Percentiles rank a stretch among this genome's conserved stretches.
Evolutionary conservation across 2,113 vertebrate genomes (phyloP).

Genomic region (Tiliqua scincoides): DNA sequence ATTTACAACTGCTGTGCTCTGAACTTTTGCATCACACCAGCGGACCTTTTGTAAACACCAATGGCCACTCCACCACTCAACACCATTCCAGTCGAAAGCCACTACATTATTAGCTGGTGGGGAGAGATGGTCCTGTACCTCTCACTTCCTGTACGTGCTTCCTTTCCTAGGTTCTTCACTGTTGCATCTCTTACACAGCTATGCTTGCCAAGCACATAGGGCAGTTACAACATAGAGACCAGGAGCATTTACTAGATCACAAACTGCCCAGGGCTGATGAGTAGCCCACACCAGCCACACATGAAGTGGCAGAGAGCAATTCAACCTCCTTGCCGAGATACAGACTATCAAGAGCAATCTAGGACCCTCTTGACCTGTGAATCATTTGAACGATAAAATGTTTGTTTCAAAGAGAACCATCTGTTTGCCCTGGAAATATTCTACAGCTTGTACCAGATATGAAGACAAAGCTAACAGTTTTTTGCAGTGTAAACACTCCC

Average conservation of each 20-base stretch:
- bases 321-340: background rate
- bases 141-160: background rate
- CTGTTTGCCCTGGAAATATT: background rate
- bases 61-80: too few relatives aligned
- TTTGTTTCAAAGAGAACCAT: background rate
- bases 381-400: background rate
- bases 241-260: background rate
- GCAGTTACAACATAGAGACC: too few relatives aligned
- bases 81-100: too few relatives aligned
- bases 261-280: background rate
- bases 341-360: background rate
- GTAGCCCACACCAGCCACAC: background rate
- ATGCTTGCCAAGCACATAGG: too few relatives aligned
- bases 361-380: background rate
- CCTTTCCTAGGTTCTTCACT: background rate
- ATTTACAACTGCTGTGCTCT: too few relatives aligned
- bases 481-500: constrained; percentile 11
- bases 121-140: background rate
- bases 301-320: background rate
- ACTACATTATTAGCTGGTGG: too few relatives aligned
- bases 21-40: too few relatives aligned
- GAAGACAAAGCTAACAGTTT: background rate
- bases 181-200: background rate
- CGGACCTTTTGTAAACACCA: too few relatives aligned
- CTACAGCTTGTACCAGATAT: background rate